Evolutionary conservation across 2,888 invertebrate genomes (phyloP).

Genomic region (Agrotis clavis): DNA sequence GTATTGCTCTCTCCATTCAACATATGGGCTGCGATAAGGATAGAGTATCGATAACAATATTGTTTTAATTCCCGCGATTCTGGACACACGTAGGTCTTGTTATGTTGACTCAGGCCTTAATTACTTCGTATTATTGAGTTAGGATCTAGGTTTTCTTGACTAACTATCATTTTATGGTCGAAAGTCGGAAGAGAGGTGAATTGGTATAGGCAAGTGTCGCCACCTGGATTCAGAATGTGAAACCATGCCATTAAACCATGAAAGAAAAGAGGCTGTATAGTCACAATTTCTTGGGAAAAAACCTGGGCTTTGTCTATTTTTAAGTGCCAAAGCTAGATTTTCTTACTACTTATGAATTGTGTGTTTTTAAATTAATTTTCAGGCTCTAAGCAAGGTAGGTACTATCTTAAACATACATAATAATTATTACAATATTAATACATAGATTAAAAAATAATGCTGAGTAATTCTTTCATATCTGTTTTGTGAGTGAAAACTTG

Average conservation of each 20-base stretch:
- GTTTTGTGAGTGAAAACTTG: not conserved
- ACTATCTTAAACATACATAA: too few species aligned
- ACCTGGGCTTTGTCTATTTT: not conserved
- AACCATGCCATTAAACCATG: conserved; percentile 12
- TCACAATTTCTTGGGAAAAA: not conserved
- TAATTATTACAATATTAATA: too few species aligned
- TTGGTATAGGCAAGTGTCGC: conserved; percentile 37
- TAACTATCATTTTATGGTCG: not conserved
- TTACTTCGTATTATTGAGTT: not conserved
- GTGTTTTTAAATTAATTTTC: not conserved
- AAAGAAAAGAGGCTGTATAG: conserved; percentile 1
- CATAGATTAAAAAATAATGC: conserved; percentile 6
- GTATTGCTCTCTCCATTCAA: conserved; percentile 47
- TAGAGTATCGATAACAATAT: conserved; percentile 34
- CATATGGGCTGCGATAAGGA: conserved; percentile 45
- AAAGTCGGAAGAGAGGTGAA: not conserved
- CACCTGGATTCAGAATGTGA: conserved; percentile 27
- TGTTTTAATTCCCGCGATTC: conserved; percentile 17
- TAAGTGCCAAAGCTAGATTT: too few species aligned
- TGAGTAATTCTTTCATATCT: not conserved
- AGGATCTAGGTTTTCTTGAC: not conserved
- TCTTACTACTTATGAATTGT: not conserved
- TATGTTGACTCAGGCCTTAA: conserved; percentile 4
- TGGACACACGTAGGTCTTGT: conserved; percentile 5
- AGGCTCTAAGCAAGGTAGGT: not conserved